A percentile compares a stretch with the other conserved stretches of the same genome.
Conservation (phyloP, 2,113 vertebrate species). For the Caranx melampygus region DNA sequence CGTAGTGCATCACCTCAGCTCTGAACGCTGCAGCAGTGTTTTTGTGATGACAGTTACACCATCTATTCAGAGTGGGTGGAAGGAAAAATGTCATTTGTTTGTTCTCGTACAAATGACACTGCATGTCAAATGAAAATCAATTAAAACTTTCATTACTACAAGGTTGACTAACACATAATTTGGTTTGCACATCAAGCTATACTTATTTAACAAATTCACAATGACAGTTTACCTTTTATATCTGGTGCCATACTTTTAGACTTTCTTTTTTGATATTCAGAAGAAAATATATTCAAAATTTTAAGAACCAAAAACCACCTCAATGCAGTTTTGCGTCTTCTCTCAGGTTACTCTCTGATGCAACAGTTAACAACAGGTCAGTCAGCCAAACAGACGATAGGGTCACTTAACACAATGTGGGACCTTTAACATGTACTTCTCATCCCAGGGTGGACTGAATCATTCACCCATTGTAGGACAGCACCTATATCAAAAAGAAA, state of each 20-base stretch:
- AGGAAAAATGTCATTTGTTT: not conserved
- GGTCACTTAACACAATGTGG: no score
- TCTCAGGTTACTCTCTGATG: no score
- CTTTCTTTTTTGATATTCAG: no score
- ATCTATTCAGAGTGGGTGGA: conserved; percentile 2
- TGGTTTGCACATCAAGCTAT: not conserved
- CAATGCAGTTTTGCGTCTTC: no score
- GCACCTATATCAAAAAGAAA: conserved; percentile 17
- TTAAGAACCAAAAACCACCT: no score
- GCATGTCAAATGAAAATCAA: conserved; percentile 19
- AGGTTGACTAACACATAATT: not conserved
- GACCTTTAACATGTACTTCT: not conserved
- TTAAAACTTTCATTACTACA: not conserved
- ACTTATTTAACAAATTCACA: conserved; percentile 1
- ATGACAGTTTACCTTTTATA: not conserved
- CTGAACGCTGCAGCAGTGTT: not conserved
- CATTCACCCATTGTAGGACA: not conserved
- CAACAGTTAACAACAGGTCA: no score
- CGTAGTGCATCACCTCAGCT: not conserved
- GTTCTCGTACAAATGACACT: not conserved
- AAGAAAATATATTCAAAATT: no score
- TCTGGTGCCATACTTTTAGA: no score
- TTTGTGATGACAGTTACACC: not conserved
- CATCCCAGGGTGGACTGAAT: not conserved
- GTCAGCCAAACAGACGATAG: no score